These are phyloP conservation scores for Montifringilla adamsi DNA, from an alignment of 2,113 vertebrate genomes.

Conservation along the genomic window DNA sequence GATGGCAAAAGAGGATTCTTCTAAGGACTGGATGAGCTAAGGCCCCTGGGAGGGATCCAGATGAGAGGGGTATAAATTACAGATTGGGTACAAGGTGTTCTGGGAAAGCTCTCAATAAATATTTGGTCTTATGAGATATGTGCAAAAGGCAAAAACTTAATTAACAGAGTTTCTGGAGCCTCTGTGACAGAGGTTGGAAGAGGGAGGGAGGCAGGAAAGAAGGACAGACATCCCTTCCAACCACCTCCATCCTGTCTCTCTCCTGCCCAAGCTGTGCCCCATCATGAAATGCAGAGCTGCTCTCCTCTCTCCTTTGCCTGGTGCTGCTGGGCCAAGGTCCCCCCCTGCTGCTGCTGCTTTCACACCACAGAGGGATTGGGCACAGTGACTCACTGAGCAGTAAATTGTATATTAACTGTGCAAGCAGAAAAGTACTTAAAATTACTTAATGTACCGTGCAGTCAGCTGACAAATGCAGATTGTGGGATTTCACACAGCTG, in stretches of 20 bases:
- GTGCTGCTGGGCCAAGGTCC: neutral
- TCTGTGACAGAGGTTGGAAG: neutral
- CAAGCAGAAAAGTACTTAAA: neutral
- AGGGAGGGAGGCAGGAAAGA: neutral
- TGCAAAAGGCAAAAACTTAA: neutral
- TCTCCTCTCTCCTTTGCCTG: neutral
- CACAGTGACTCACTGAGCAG: neutral
- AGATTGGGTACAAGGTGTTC: neutral
- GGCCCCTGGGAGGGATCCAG: neutral
- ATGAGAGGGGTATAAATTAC: neutral
- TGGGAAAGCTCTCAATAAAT: neutral
- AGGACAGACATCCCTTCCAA: neutral
- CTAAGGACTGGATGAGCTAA: neutral
- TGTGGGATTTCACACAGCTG: neutral
- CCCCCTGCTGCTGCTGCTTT: neutral
- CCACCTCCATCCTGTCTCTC: neutral
- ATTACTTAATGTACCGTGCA: neutral
- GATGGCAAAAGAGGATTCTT: neutral
- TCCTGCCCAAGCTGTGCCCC: neutral
- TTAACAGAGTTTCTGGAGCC: neutral
- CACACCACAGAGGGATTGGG: neutral
- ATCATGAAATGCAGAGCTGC: neutral
- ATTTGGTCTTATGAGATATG: neutral
- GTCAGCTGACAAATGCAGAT: neutral
- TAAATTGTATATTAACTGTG: neutral